Base-by-base conservation (phyloP, 1,140 invertebrate genomes). In the Aphidius gifuensis region DNA sequence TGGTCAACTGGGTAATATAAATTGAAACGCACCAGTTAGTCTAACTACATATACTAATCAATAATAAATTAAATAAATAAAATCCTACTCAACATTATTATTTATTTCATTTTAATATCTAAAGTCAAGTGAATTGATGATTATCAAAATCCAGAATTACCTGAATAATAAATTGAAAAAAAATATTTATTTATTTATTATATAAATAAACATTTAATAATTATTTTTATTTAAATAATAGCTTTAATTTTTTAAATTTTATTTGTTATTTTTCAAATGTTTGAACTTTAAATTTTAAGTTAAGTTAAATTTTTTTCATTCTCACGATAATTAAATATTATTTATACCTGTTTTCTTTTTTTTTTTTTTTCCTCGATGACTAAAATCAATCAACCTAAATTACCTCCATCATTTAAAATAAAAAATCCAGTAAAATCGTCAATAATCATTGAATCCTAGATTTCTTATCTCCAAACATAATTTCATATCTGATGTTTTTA, bases 391-490 rank as follows among this genome's bases (percentile, higher is more conserved):
- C 49, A 51, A 51, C 9, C 51, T 54, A 40, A 54, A 54, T 54
- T 54, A 54, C 38, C 38, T 39, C 40, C 51, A 54, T 54, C 39
- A 40, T 40, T 54, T 39, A n/a, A 21, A 49, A n/a, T 6, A 49
- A 49, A 49, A 16, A 49, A 21, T 32, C 23, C 8, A 5, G 32
- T 43, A 6, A 21, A 42, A n/a, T 38, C 40, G 32, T 48, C 16
- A 50, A 47, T 38, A 43, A 60, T 60, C 47, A 60, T 60, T 42
- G 43, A 61, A 39, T 51, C 51, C 38, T 32, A 61, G 51, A 61
- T 61, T 21, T 40, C 11, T 61, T 48, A 61, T 61, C 60, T 61
- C n/a, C 43, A 40, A 54, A 11, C 5, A 53, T 61, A 56, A 61
- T 49, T 47, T 43, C 44, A 53, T 23, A 51, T 38, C 23, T 32